Evolutionary conservation across 2,888 invertebrate species (phyloP).

Genomic region (Hartigia nigra): DNA sequence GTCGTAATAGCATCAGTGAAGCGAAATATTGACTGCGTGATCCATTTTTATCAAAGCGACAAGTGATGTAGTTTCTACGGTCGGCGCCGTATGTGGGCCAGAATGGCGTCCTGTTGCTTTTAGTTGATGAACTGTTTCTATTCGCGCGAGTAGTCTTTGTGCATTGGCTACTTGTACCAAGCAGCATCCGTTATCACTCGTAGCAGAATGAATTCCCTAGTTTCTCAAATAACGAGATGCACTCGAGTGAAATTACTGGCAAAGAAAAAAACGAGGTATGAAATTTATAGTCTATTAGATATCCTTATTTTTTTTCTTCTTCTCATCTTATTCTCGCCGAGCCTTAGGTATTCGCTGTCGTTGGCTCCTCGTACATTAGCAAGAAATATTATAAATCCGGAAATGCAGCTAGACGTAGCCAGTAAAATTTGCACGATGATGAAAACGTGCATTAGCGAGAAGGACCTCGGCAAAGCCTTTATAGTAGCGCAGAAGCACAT

Average conservation of each 20-base stretch:
- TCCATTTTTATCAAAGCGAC: background rate
- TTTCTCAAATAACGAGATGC: background rate
- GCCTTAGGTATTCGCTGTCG: background rate
- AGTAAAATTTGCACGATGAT: background rate
- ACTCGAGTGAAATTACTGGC: background rate
- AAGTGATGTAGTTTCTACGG: background rate
- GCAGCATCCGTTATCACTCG: background rate
- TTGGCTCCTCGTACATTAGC: background rate
- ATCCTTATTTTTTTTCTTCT: background rate
- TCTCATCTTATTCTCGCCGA: background rate
- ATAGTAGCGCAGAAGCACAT: background rate
- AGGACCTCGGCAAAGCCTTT: background rate
- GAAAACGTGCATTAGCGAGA: background rate
- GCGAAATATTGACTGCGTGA: background rate
- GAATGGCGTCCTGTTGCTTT: constrained; percentile 50
- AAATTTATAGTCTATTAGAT: background rate
- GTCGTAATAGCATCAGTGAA: background rate
- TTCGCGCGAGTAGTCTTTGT: constrained; percentile 32
- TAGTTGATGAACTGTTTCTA: constrained; percentile 53
- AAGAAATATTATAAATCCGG: background rate
- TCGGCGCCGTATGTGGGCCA: constrained; percentile 26
- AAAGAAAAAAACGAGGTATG: background rate
- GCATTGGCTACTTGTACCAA: background rate
- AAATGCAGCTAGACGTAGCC: background rate
- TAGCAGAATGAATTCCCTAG: background rate